Evolutionary conservation across 1,140 invertebrate genomes (phyloP), one percentile per base, ranked within the genome.

Genomic region (Octopus sinensis): DNA sequence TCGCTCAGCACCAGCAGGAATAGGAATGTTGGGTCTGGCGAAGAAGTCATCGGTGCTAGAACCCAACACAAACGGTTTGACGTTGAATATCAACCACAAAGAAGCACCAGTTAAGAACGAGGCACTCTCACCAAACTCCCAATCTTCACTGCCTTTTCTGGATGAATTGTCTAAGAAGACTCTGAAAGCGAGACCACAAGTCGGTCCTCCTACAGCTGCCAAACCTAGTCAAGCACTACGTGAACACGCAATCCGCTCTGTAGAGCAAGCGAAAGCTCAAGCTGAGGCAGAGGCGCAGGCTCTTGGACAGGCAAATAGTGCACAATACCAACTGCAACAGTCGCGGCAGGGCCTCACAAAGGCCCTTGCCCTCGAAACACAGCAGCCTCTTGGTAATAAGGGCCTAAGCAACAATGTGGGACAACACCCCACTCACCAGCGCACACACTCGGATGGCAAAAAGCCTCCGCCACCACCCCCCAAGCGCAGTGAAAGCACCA

Each of bases 401-500:
- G 84, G 84, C 43, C 79, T 84, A 56, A 83, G 80, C 6, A 81
- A 82, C 77, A 54, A 76, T 53, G 81, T 53, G 76, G 75, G 78
- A 62, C 83, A 85, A 54, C 78, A 43, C 52, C 51, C 51, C 5
- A 53, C 30, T 23, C 76, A 77, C 30, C 76, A 77, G 30, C 53
- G 81, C 78, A 79, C 73, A n/a, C 56, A 54, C 78, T 82, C 79
- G 51, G 81, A 79, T 54, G 78, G 78, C 75, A 84, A 84, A 75
- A 85, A 85, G 83, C 76, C 30, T 43, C 76, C 76, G 51, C 76
- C 76, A 10, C 76, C 76, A 13, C 76, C 76, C 5, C 76, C 76
- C 30, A 77, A 77, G 23, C 76, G 88, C 30, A 89, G 86, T 83
- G 86, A 88, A 82, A 86, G 76, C 23, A 89, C 88, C 12, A 84